Evolutionary conservation across 2,888 invertebrate species (phyloP), one percentile per base, ranked within the genome.

Genomic region (Carcina quercana): DNA sequence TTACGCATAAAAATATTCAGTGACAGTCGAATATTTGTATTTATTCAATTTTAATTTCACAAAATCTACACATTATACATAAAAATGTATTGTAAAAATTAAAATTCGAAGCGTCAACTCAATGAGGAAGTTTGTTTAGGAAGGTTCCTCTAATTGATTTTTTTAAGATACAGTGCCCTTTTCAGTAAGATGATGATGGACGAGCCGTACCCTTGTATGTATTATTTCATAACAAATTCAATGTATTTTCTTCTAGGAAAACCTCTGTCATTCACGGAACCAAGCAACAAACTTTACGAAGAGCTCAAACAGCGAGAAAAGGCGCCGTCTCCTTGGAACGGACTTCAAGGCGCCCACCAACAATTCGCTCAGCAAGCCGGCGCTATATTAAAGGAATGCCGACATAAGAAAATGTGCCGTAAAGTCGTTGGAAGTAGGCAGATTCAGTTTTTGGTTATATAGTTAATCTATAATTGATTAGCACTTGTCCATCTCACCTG

Each of bases 371-470:
- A 45, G 2, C 48, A 59, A 13, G 72, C 72, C 1, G 33, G 34
- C 7, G 35, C 40, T 3, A 49, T 49, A 2, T 35, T 71, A 1
- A 34, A 32, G 7, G 54, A 66, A 5, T 59, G 61, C 39, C 20
- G 20, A 1, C 56, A 69, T 42, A 73, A 71, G 21, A 38, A 38
- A 3, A 43, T 58, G n/a, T 58, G 52, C 2, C 47, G 43, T 10
- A 66, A 58, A 59, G 69, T 75, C 19, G 42, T 74, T 19, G 45
- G 68, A n/a, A n/a, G 74, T 73, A 38, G 43, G 67, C 49, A 22
- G 25, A 28, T 11, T n/a, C 15, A 12, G 7, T 22, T 19, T 21
- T 5, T 25, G n/a, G n/a, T n/a, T n/a, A n/a, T n/a, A n/a, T n/a
- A n/a, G n/a, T n/a, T 25, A 2, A 25, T 25, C 7, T 13, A 4